phyloP scores from a whole-genome alignment of 1,140 invertebrate genomes.

The Carcinoscorpius rotundicauda region DNA sequence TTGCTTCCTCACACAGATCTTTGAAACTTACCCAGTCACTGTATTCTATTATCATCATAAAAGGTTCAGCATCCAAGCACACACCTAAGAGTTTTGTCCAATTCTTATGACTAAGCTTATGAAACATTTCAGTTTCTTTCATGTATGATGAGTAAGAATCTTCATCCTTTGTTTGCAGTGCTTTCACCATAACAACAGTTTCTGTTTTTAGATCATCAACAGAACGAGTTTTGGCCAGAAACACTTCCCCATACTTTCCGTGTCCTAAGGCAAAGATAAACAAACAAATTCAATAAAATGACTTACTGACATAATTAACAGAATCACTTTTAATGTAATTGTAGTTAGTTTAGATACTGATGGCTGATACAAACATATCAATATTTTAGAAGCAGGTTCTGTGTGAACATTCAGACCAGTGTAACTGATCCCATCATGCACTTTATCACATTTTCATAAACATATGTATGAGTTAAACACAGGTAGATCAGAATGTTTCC shows the following conservation, averaged over 20 bases:
- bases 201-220: conserved; percentile 16
- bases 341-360: too few relatives aligned
- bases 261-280: conserved; percentile 42
- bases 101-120: conserved; percentile 63
- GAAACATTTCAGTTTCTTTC: conserved; percentile 71
- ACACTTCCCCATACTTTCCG: conserved; percentile 81
- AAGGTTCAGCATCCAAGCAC: conserved; percentile 68
- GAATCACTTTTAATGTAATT: too few relatives aligned
- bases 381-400: too few relatives aligned
- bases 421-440: too few relatives aligned
- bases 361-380: too few relatives aligned
- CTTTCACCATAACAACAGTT: conserved; percentile 54
- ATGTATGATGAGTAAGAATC: conserved; percentile 64
- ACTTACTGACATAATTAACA: not conserved
- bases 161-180: conserved; percentile 62
- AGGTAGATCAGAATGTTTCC: too few relatives aligned
- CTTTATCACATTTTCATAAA: too few relatives aligned
- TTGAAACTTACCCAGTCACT: conserved; percentile 66
- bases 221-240: conserved; percentile 50
- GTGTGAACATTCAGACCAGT: too few relatives aligned
- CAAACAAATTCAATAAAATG: not conserved
- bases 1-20: too few relatives aligned
- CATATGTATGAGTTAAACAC: too few relatives aligned
- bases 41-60: conserved; percentile 79
- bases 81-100: conserved; percentile 64